A percentile compares a stretch with the other conserved stretches of the same genome.
These are phyloP conservation scores for Pygocentrus nattereri DNA, from an alignment of 2,797 vertebrate species.

Conservation along the genomic window DNA sequence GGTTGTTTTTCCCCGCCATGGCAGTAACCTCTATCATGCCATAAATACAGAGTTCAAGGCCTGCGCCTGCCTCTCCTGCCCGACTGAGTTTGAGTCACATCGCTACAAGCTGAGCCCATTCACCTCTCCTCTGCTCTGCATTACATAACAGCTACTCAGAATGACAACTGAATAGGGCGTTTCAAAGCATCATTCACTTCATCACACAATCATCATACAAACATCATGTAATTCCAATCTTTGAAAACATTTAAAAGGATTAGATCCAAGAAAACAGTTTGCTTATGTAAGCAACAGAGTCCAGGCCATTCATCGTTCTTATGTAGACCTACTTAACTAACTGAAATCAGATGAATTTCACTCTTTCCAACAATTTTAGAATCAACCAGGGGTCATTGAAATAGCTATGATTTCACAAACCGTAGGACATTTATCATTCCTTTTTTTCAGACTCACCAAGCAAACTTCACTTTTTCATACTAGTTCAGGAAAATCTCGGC, in stretches of 20 bases:
- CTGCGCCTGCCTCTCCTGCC: background rate
- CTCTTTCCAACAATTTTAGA: too few species aligned
- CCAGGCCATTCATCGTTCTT: background rate
- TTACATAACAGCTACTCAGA: constrained; percentile 9
- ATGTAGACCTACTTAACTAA: too few species aligned
- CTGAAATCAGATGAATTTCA: too few species aligned
- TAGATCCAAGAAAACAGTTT: background rate
- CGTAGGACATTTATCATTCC: too few species aligned
- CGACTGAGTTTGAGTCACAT: constrained; percentile 21
- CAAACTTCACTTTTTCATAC: too few species aligned
- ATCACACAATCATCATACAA: background rate
- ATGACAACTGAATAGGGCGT: constrained; percentile 20
- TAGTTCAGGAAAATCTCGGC: too few species aligned
- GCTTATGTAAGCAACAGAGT: background rate
- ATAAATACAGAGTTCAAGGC: constrained; percentile 35
- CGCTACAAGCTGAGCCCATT: constrained; percentile 11
- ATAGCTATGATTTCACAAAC: too few species aligned
- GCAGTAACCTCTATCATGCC: constrained; percentile 16
- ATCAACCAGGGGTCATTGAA: too few species aligned
- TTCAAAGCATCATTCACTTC: constrained; percentile 20
- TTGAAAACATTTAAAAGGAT: constrained; percentile 14
- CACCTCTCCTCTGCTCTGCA: constrained; percentile 18
- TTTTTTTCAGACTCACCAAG: too few species aligned
- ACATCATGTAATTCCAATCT: too few species aligned
- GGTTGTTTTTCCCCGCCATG: background rate